Conservation (phyloP, 2,113 vertebrate species). For the Gadus macrocephalus region DNA sequence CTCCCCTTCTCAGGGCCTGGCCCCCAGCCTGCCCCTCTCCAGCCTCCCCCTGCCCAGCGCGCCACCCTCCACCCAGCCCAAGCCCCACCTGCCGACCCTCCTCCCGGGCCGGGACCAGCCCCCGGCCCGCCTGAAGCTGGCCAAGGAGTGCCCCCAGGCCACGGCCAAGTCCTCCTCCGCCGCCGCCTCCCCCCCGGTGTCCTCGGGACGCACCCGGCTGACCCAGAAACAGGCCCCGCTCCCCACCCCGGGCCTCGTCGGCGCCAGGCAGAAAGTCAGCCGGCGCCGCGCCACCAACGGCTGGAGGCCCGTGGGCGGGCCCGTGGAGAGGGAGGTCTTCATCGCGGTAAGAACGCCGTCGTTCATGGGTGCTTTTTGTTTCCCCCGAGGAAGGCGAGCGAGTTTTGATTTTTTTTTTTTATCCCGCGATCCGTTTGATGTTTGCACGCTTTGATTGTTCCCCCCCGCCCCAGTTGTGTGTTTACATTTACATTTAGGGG, state of each 20-base stretch:
- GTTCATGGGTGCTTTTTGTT: background rate
- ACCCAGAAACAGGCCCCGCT: slow-evolving; percentile 69
- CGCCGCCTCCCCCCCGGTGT: slow-evolving; percentile 21
- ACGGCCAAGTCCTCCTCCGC: slow-evolving; percentile 72
- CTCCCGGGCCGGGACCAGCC: slow-evolving; percentile 76
- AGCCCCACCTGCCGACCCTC: slow-evolving; percentile 83
- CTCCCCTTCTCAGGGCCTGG: slow-evolving; percentile 81
- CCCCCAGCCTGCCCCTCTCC: slow-evolving; percentile 84
- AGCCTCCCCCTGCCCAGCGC: slow-evolving; percentile 86
- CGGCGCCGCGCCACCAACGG: slow-evolving; percentile 88
- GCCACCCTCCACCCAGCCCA: slow-evolving; percentile 83
- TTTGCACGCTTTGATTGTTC: background rate
- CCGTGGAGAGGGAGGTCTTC: slow-evolving; percentile 89
- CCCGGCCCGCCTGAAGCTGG: slow-evolving; percentile 70
- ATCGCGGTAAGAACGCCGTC: slow-evolving; percentile 82
- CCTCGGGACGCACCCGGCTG: slow-evolving; percentile 73
- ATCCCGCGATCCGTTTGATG: background rate
- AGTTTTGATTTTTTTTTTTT: background rate
- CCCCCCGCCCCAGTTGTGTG: too few relatives aligned
- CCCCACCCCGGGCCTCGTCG: slow-evolving; percentile 59
- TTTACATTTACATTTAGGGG: too few relatives aligned
- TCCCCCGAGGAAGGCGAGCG: background rate
- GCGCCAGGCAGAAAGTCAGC: slow-evolving; percentile 78
- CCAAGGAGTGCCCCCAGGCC: slow-evolving; percentile 81
- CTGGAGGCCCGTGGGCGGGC: slow-evolving; percentile 85